Base-by-base conservation (phyloP, 2,888 invertebrate genomes). In the Antitype chi region DNA sequence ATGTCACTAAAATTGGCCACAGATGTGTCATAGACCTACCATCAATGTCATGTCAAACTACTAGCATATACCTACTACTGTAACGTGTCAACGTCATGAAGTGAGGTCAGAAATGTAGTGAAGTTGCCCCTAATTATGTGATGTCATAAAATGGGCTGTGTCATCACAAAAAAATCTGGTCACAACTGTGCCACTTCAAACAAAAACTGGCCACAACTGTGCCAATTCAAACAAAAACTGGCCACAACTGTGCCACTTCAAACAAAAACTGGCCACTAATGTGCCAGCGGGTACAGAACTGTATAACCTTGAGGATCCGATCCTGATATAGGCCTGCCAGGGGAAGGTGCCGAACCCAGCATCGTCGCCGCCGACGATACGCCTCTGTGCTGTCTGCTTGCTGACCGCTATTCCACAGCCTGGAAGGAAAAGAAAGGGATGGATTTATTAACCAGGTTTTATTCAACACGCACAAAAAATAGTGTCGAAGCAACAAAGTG, bases 301-400 rank as follows among this genome's bases (percentile, higher is more conserved):
- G 64, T 88, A 89, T 91, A 96, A 98, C 98, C 98, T 97, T 88
- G 99, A 99, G 63, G 99, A 99, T 82, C 99, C 99, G 79, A 99
- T 99, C 92, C 99, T 97, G 91, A 99, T 99, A 95, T 99, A 99
- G 0, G 99, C 99, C 96, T 99, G 99, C 99, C 99, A 99, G 43
- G 99, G 99, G 92, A 99, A 99, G 80, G 98, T 98, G 32, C 99
- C 99, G 93, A 99, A 99, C 67, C 99, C 99, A 0, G 99, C 99
- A 93, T 99, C 99, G 89, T 99, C 98, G 0, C 99, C 99, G 0
- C 99, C 99, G 32, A 99, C 99, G 85, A 99, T 99, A 86, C 99
- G 97, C 38, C 99, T 97, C 91, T 99, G 99, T 0, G 99, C 99
- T 23, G 98, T 98, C 92, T 98, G 98, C 92, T 98, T 98, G 83